Base-by-base conservation (phyloP, 2,888 invertebrate species). In the Copidosoma aretas region DNA sequence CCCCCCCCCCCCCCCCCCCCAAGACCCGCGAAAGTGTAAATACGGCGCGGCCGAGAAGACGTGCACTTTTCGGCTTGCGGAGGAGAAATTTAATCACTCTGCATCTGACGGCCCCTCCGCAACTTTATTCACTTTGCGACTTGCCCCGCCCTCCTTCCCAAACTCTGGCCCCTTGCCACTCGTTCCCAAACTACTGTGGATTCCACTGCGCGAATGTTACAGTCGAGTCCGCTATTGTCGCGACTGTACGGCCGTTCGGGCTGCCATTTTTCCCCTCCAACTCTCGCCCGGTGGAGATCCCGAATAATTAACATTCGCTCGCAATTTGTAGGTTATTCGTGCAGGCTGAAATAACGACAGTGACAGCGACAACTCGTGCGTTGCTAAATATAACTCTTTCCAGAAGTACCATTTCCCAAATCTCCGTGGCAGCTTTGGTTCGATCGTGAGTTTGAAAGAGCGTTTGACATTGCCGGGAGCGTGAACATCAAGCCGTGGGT, bases 71-170 rank as follows among this genome's bases (percentile, higher is more conserved):
- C 21, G 46, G 19, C 39, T 24, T 0, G 5, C n/a, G 53, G 49
- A 60, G 21, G 14, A 17, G 39, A 41, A 49, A 32, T 51, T 59
- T 59, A 41, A 49, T 63, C 12, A 59, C 53, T 32, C 32, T 67
- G 67, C 67, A 63, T 32, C 62, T 59, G 63, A 63, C 62, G 58
- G 61, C 52, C n/a, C 32, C 24, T 21, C 52, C 32, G 49, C 58
- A 67, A 67, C 58, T 67, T 53, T 46, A n/a, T 49, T 63, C 52
- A 17, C 56, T 22, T 60, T 22, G 10, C 49, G 24, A 56, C 56
- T 56, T 52, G 49, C 49, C 17, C 10, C 49, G 46, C 67, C 32
- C 21, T 25, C 15, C 21, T 57, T 43, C 57, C 57, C 58, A 62
- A 67, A 62, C 67, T 67, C 51, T 19, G 46, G 25, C 21, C 24